A percentile compares a stretch with the other conserved stretches of the same genome.
Conservation (phyloP, 2,888 invertebrate species). For the Agrochola circellaris region DNA sequence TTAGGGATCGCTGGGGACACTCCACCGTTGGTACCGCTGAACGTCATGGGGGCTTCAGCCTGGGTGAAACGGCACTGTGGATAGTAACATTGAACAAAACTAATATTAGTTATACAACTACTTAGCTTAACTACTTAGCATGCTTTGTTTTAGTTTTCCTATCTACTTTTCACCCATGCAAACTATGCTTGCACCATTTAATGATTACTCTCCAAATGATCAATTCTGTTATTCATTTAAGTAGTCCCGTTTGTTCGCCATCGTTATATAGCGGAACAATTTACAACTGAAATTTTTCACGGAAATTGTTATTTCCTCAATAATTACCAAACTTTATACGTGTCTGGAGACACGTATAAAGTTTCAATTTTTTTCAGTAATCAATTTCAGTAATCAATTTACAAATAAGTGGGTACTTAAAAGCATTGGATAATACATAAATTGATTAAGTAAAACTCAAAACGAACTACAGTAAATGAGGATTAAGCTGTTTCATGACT, state of each 20-base stretch:
- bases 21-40: slow-evolving; percentile 63
- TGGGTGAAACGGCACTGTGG: slow-evolving; percentile 59
- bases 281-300: background rate
- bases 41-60: slow-evolving; percentile 60
- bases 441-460: background rate
- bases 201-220: background rate
- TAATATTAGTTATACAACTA: background rate
- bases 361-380: too few relatives aligned
- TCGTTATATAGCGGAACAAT: background rate
- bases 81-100: slow-evolving; percentile 8
- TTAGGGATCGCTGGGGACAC: slow-evolving; percentile 77
- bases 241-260: background rate
- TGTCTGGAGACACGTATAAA: too few relatives aligned
- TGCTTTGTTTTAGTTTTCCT: background rate
- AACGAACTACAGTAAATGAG: background rate
- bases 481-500: background rate
- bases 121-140: slow-evolving; percentile 1
- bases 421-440: background rate
- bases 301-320: background rate
- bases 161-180: background rate
- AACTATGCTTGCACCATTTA: background rate
- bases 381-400: too few relatives aligned
- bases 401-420: background rate
- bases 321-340: slow-evolving; percentile 7
- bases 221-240: background rate